Evolutionary conservation across 2,113 vertebrate genomes (phyloP), one percentile per base, ranked within the genome.

Genomic region (Mesitornis unicolor): DNA sequence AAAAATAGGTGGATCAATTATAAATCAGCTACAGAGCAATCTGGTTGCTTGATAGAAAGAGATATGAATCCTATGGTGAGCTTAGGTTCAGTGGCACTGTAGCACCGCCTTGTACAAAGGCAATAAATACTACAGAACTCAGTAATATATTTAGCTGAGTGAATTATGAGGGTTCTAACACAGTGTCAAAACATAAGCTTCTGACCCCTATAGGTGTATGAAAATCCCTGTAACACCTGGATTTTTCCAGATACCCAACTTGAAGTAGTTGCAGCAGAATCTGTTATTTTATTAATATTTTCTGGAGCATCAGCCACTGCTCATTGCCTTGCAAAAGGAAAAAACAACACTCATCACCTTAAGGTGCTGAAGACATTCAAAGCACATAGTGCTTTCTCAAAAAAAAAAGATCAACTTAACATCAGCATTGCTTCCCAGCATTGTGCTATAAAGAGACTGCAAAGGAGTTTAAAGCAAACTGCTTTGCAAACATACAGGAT

Each of bases 401-500:
- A 84, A 84, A 63, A 77, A 95, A 90, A n/a, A n/a, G n/a, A 50
- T 54, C 53, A 93, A 33, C 68, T 63, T 59, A 80, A 69, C 21
- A 63, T 65, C 33, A 63, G 19, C 48, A 47, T 36, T 86, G 29
- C 29, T 88, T 84, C 54, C 50, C 42, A 81, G 40, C 47, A 50
- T 59, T 84, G 12, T 16, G 38, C 20, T 67, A 22, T 77, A 76
- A 76, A 77, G 67, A 67, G 31, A 17, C 5, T 11, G 33, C 71
- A 86, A 74, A 85, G 25, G 25, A 95, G 15, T 85, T 91, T 85
- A 76, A 92, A 88, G 54, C 50, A 92, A 96, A 86, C n/a, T 42
- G 59, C 28, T 88, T 69, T 65, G 35, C 59, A 93, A 84, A 91
- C 38, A 33, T 28, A 31, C 11, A 84, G 42, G 56, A 48, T 89